phyloP scores from a whole-genome alignment of 2,888 invertebrate species.

The Orchesella flavescens region DNA sequence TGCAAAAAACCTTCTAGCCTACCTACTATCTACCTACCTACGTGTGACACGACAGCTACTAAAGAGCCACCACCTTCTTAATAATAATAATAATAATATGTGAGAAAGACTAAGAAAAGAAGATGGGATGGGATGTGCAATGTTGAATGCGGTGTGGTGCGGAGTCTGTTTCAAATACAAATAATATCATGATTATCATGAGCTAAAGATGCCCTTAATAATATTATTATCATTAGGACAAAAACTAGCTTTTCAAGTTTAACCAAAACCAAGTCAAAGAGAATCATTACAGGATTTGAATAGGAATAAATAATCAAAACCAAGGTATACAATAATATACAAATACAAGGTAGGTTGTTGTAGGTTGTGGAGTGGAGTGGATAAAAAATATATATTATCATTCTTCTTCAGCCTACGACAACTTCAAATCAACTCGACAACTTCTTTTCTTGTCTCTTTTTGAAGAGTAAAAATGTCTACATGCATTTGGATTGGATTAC shows the following conservation, averaged over 20 bases:
- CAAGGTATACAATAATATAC: no score
- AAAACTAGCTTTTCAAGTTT: conserved; percentile 28
- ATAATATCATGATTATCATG: background rate
- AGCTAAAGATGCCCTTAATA: conserved; percentile 3
- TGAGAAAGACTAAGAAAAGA: background rate
- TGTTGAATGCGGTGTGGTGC: no score
- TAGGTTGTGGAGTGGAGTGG: no score
- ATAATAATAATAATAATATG: background rate
- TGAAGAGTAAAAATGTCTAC: no score
- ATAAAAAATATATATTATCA: no score
- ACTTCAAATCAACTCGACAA: no score
- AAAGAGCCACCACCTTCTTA: conserved; percentile 13
- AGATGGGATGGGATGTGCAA: no score
- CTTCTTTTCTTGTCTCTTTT: no score
- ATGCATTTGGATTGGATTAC: no score
- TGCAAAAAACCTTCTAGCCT: background rate
- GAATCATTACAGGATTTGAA: background rate
- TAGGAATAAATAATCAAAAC: background rate
- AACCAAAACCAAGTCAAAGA: background rate
- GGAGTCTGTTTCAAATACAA: background rate
- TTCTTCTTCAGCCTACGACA: no score
- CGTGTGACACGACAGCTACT: conserved; percentile 22
- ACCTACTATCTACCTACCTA: conserved; percentile 13
- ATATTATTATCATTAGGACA: conserved; percentile 7
- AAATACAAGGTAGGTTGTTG: no score